A percentile compares a stretch with the other conserved stretches of the same genome.
Conservation (phyloP, 2,888 invertebrate species). For the Rhodophaea formosa region DNA sequence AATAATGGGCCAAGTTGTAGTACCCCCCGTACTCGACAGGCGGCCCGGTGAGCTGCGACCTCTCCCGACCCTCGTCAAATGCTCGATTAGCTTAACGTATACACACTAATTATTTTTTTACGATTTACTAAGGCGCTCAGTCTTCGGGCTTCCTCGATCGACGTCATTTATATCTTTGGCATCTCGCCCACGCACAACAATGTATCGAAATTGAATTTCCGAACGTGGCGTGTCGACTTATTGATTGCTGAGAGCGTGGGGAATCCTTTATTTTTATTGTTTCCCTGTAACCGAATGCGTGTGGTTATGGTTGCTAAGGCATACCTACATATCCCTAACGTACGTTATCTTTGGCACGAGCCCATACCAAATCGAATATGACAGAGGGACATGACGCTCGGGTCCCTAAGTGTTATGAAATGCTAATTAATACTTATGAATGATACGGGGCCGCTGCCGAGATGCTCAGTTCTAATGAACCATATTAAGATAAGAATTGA, state of each 20-base stretch:
- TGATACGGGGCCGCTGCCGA: conserved; percentile 39
- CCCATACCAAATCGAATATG: conserved; percentile 41
- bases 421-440: conserved; percentile 49
- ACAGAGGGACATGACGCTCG: conserved; percentile 44
- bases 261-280: conserved; percentile 48
- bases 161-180: conserved; percentile 52
- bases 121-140: conserved; percentile 46
- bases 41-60: conserved; percentile 56
- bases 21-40: conserved; percentile 41
- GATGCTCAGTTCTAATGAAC: conserved; percentile 40
- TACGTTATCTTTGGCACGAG: conserved; percentile 36
- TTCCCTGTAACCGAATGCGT: conserved; percentile 32
- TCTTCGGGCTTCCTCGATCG: conserved; percentile 43
- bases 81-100: conserved; percentile 74
- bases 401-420: conserved; percentile 43
- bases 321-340: conserved; percentile 21
- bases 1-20: conserved; percentile 72
- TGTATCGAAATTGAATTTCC: conserved; percentile 57
- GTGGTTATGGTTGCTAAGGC: conserved; percentile 24
- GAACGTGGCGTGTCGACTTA: conserved; percentile 50
- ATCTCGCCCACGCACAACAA: conserved; percentile 53
- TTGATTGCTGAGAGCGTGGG: conserved; percentile 46
- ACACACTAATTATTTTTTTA: conserved; percentile 68
- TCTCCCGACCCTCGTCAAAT: conserved; percentile 75
- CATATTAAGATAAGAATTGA: conserved; percentile 47